These are phyloP conservation scores for Salticus scenicus DNA, from an alignment of 2,888 invertebrate genomes.

Conservation along the genomic window DNA sequence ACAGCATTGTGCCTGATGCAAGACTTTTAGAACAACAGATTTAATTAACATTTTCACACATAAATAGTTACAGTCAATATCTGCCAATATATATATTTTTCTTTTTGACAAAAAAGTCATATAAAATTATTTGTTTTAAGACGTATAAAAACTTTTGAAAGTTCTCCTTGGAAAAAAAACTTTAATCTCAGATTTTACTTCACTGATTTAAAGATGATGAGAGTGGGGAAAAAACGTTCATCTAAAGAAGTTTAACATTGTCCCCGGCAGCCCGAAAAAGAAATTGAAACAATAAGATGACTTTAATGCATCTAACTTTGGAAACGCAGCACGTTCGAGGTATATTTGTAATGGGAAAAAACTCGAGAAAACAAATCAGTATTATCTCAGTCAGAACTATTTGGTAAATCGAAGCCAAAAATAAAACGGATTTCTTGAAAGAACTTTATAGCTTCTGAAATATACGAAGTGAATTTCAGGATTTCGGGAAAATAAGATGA, in stretches of 20 bases:
- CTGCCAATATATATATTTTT: too few relatives aligned
- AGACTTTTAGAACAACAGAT: too few relatives aligned
- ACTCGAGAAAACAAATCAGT: neutral
- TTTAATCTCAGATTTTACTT: neutral
- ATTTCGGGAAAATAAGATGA: neutral
- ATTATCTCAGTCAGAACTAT: conserved; percentile 1
- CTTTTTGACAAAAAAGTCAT: too few relatives aligned
- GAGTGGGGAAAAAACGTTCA: neutral
- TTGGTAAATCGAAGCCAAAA: neutral
- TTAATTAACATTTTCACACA: too few relatives aligned
- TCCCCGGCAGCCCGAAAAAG: neutral
- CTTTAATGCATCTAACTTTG: neutral
- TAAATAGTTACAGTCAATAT: too few relatives aligned
- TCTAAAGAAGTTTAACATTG: neutral
- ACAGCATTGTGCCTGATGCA: too few relatives aligned
- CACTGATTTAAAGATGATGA: neutral
- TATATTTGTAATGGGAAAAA: conserved; percentile 6
- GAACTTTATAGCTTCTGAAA: neutral
- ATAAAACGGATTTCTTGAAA: neutral
- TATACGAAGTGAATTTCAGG: neutral
- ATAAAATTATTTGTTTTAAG: too few relatives aligned
- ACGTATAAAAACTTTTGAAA: too few relatives aligned
- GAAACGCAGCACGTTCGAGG: neutral
- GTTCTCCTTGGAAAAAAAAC: too few relatives aligned
- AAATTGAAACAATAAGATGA: conserved; percentile 1